phyloP scores from a whole-genome alignment of 2,113 vertebrate genomes.

The Columbina picui region DNA sequence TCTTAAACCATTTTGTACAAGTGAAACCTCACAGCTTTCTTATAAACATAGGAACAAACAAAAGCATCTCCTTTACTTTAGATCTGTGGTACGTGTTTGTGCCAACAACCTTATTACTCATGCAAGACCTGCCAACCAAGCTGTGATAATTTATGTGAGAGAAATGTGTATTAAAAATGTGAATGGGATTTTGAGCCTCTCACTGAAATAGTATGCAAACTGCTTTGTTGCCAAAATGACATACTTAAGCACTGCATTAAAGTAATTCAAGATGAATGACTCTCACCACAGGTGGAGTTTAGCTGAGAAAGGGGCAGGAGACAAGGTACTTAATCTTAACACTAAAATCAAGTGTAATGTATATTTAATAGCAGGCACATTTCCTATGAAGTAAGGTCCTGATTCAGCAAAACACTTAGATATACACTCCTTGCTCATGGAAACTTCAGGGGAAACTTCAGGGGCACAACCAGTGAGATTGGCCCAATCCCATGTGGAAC shows the following conservation, averaged over 20 bases:
- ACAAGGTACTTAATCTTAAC: not conserved
- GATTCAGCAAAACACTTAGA: not conserved
- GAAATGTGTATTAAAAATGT: slow-evolving; percentile 54
- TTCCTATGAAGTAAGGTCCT: not conserved
- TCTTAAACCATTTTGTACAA: not conserved
- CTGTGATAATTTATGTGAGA: slow-evolving; percentile 47
- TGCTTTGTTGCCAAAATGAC: slow-evolving; percentile 7
- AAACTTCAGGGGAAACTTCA: not conserved
- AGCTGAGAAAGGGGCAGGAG: not conserved
- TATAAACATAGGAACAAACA: not conserved
- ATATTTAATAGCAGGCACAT: not conserved
- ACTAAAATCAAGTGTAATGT: not conserved
- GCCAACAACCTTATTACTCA: slow-evolving; percentile 31
- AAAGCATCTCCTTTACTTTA: slow-evolving; percentile 17
- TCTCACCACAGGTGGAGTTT: not conserved
- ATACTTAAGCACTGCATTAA: not conserved
- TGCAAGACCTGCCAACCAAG: slow-evolving; percentile 29
- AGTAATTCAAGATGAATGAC: slow-evolving; percentile 29
- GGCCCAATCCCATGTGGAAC: not conserved
- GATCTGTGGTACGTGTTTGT: not conserved
- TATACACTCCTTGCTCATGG: rapidly evolving
- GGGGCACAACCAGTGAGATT: not conserved
- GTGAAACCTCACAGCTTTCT: not conserved
- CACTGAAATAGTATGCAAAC: not conserved
- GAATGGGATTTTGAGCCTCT: slow-evolving; percentile 56